Percentiles rank a stretch among this genome's conserved stretches.
Evolutionary conservation across 2,113 vertebrate species (phyloP).

Genomic region (Aegotheles bennettii): DNA sequence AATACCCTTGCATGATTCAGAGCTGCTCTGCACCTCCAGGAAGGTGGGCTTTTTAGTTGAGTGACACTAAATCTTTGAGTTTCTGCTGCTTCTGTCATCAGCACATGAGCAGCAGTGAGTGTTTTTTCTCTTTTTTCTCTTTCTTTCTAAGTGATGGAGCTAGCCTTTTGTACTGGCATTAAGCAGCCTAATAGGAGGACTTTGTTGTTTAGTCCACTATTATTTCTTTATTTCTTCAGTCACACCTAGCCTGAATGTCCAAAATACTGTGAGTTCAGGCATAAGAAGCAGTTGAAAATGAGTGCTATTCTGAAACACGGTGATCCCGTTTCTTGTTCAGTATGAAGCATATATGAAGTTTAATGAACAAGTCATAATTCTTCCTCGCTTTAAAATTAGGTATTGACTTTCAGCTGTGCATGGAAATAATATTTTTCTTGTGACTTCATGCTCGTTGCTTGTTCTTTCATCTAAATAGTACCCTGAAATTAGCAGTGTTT

Average conservation of each 20-base stretch:
- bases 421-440: not conserved
- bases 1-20: not conserved
- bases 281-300: not conserved
- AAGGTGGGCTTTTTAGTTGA: not conserved
- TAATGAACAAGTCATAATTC: not conserved
- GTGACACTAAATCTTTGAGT: not conserved
- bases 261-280: not conserved
- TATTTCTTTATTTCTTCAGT: constrained; percentile 17
- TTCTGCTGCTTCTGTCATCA: not conserved
- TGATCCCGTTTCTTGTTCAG: not conserved
- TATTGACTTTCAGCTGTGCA: not conserved
- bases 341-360: not conserved
- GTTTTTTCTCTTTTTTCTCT: not conserved
- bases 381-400: not conserved
- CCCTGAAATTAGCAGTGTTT: not conserved
- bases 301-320: not conserved
- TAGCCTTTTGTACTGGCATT: not conserved
- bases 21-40: not conserved
- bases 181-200: not conserved
- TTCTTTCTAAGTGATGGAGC: not conserved
- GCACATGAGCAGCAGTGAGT: not conserved
- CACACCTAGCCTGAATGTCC: not conserved
- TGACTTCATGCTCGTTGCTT: not conserved
- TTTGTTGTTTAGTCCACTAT: not conserved
- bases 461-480: not conserved